Evolutionary conservation across 2,888 invertebrate genomes (phyloP), one percentile per base, ranked within the genome.

Genomic region (Agapetus fuscipes): DNA sequence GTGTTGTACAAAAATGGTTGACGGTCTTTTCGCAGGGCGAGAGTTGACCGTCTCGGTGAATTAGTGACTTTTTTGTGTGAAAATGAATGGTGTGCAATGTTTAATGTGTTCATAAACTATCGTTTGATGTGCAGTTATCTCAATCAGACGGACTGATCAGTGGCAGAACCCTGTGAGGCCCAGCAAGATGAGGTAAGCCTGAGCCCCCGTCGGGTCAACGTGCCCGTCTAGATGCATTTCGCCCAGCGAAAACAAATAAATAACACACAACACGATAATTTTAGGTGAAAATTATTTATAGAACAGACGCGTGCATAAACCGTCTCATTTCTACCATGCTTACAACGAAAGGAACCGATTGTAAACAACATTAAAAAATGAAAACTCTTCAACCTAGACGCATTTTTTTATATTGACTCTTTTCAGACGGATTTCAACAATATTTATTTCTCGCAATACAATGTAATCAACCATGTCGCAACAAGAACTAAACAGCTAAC

Each of bases 121-220:
- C 32, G 25, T 39, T 34, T 36, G 36, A 43, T 43, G 43, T 43
- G 43, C 34, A 24, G 31, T 39, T 25, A 36, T 36, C 34, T 35
- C 31, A 24, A 25, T 29, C 32, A 5, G 29, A 30, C 29, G 43
- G 43, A 39, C 35, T 43, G 35, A 43, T 39, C 35, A 39, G 24
- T 38, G 26, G 39, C 31, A 29, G 34, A 39, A 39, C 31, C 39
- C 35, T 36, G 36, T 32, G 28, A 24, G 34, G 28, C 31, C 17
- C 39, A 26, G 13, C 25, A 43, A 43, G 20, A 43, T 43, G 43
- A 43, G 43, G 43, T 43, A 37, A 43, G 39, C 31, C 15, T n/a
- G n/a, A n/a, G n/a, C n/a, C n/a, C n/a, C 16, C 12, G 20, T 36
- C 11, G 24, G 37, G 30, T 31, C 13, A 24, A 11, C 28, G 38